phyloP scores from a whole-genome alignment of 2,797 vertebrate species.

The Protosalanx chinensis region DNA sequence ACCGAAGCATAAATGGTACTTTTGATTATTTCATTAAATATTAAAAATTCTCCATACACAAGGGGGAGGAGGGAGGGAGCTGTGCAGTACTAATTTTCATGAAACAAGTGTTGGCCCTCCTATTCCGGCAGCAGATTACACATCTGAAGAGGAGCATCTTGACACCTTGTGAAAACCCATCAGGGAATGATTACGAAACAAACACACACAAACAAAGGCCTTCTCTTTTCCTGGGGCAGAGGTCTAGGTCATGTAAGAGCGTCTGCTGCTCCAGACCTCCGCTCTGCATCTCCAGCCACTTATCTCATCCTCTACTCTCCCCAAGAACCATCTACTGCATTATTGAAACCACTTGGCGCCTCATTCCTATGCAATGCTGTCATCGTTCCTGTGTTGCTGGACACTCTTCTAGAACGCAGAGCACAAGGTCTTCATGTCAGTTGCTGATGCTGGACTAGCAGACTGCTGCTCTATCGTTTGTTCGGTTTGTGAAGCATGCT shows the following conservation, averaged over 20 bases:
- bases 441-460: too few species aligned
- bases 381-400: slow-evolving; percentile 27
- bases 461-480: too few species aligned
- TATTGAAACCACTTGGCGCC: slow-evolving; percentile 66
- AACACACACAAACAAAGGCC: neutral
- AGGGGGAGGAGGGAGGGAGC: slow-evolving; percentile 13
- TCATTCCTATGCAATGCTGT: slow-evolving; percentile 46
- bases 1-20: slow-evolving; percentile 50
- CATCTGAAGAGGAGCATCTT: slow-evolving; percentile 5
- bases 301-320: slow-evolving; percentile 52
- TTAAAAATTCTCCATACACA: slow-evolving; percentile 41
- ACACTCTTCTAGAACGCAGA: slow-evolving; percentile 29
- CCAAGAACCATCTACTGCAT: slow-evolving; percentile 57
- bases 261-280: neutral
- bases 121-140: slow-evolving; percentile 49
- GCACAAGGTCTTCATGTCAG: slow-evolving; percentile 6
- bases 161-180: neutral
- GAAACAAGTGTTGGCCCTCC: slow-evolving; percentile 33
- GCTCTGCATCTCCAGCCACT: slow-evolving; percentile 28
- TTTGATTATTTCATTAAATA: slow-evolving; percentile 63
- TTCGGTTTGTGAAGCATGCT: neutral
- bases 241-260: neutral
- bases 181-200: neutral
- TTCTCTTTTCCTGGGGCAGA: too few species aligned
- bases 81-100: slow-evolving; percentile 23